Percentiles rank a stretch among this genome's conserved stretches.
These are phyloP conservation scores for Apocrypta bakeri DNA, from an alignment of 1,140 invertebrate species.

Conservation along the genomic window DNA sequence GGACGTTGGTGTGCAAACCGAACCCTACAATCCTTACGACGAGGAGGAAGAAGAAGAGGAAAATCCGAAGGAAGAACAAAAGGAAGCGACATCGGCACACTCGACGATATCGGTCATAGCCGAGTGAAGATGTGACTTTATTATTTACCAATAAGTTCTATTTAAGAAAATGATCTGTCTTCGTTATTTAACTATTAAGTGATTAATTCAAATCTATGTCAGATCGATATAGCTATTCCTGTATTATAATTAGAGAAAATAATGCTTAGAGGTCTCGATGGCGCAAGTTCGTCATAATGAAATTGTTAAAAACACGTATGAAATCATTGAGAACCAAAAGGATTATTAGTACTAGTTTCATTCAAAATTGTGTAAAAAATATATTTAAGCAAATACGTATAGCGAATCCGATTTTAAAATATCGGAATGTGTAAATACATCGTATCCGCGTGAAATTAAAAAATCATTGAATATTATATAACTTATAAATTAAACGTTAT, in stretches of 20 bases:
- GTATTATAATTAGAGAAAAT: no score
- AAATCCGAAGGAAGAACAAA: conserved; percentile 61
- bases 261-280: no score
- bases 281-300: no score
- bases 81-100: conserved; percentile 60
- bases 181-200: not conserved
- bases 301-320: no score
- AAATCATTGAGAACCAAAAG: no score
- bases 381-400: conserved; percentile 17
- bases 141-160: not conserved
- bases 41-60: conserved; percentile 61
- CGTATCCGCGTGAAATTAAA: not conserved
- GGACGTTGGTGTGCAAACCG: conserved; percentile 71
- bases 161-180: not conserved
- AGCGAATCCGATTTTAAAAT: not conserved
- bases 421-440: conserved; percentile 40
- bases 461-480: not conserved
- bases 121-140: conserved; percentile 27
- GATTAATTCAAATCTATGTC: not conserved
- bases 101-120: conserved; percentile 61
- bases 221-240: no score
- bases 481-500: not conserved
- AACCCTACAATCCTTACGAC: conserved; percentile 65
- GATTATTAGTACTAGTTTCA: not conserved
- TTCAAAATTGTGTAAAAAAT: conserved; percentile 28